A percentile compares a stretch with the other conserved stretches of the same genome.
These are phyloP conservation scores for Dicentrarchus labrax DNA, from an alignment of 2,113 vertebrate genomes.

Conservation along the genomic window DNA sequence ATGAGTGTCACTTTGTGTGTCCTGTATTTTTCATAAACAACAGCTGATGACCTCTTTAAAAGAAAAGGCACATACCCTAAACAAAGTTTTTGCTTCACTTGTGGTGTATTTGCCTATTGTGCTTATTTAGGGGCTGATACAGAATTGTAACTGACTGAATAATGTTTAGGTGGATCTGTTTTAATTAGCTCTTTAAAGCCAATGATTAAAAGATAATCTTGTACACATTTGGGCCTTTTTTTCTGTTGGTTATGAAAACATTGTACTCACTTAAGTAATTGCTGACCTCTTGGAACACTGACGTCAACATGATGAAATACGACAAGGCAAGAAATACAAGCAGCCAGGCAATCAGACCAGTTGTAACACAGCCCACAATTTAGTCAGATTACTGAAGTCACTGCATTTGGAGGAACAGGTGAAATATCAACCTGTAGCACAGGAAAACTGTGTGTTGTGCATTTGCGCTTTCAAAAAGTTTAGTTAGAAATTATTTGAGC, in stretches of 20 bases:
- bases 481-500: not conserved
- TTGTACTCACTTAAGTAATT: not conserved
- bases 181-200: constrained; percentile 21
- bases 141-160: constrained; percentile 22
- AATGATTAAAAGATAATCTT: constrained; percentile 22
- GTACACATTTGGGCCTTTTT: constrained; percentile 9
- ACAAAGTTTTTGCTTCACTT: constrained; percentile 27
- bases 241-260: not conserved
- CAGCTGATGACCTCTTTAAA: constrained; percentile 53
- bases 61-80: constrained; percentile 5
- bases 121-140: constrained; percentile 14
- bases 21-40: constrained; percentile 56
- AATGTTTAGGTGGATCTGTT: constrained; percentile 9
- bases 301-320: not conserved
- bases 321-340: constrained; percentile 2
- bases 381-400: not conserved
- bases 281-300: constrained; percentile 1
- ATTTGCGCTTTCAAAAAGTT: not conserved
- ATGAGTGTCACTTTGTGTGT: constrained; percentile 53
- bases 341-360: not conserved
- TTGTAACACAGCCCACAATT: not conserved
- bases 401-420: not conserved
- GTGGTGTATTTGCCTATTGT: constrained; percentile 45
- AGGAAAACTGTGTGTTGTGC: not conserved
- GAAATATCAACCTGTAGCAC: not conserved